Evolutionary conservation across 1,140 invertebrate genomes (phyloP), one percentile per base, ranked within the genome.

Genomic region (Bombus waltoni): DNA sequence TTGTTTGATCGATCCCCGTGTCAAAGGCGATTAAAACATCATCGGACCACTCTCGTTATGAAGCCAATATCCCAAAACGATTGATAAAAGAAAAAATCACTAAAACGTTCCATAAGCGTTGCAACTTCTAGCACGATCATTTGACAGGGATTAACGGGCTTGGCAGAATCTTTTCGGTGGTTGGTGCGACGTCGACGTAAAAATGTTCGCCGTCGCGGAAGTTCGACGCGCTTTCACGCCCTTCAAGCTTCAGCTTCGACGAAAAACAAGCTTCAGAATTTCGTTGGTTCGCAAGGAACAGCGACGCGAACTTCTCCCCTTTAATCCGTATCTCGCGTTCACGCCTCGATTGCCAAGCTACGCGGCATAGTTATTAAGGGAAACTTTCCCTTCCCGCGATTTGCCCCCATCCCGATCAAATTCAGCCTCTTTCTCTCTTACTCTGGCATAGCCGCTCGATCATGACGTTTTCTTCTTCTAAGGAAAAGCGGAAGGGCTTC

Each of bases 251-350:
- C 75, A 32, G 22, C 22, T 32, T 28, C 62, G 76, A 25, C 78
- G 88, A 89, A 89, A 90, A 87, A 87, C 68, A 90, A 76, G 79
- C 84, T 85, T 81, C 83, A 77, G 66, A 88, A 90, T 91, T 84
- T 75, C 65, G 78, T 47, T 47, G 18, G 87, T 83, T 77, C 86
- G 59, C 75, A 38, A 40, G 70, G 75, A 88, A 73, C n/a, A 75
- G 40, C 68, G 74, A 73, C 82, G 83, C 83, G 42, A 90, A 92
- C 59, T 86, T 91, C 86, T 89, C 87, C 91, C 88, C 91, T 92
- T 92, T 92, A 92, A 92, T 92, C 89, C 91, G 91, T 92, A 92
- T 92, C 91, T 92, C 89, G 89, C 91, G 91, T 92, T 92, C 87
- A 92, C 89, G 91, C 91, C 86, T 91, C 89, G 91, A 92, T 91